Evolutionary conservation across 2,797 vertebrate species (phyloP).

Genomic region (Stomatorhinus walkeri): DNA sequence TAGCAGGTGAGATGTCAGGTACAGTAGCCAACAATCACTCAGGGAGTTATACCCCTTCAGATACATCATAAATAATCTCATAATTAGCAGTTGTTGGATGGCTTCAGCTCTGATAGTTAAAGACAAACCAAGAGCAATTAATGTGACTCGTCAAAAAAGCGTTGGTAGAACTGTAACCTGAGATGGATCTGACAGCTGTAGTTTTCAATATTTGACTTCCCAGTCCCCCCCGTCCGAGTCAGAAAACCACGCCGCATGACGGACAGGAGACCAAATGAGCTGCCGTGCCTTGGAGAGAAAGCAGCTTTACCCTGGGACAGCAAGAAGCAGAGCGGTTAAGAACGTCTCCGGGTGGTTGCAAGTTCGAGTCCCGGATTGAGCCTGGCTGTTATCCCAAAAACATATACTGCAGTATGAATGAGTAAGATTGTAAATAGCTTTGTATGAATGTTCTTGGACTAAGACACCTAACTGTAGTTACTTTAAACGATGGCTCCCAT

Average conservation of each 20-base stretch:
- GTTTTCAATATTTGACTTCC: background rate
- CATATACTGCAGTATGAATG: background rate
- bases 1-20: background rate
- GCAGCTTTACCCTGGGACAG: background rate
- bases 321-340: background rate
- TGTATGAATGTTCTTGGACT: background rate
- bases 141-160: background rate
- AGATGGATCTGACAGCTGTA: background rate
- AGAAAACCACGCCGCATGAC: constrained; percentile 58
- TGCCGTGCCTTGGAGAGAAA: background rate
- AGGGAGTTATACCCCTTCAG: background rate
- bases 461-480: background rate
- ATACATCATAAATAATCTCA: background rate
- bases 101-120: background rate
- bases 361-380: background rate
- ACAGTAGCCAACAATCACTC: background rate
- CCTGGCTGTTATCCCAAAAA: background rate
- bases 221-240: constrained; percentile 33
- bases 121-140: background rate
- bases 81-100: background rate
- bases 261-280: constrained; percentile 55
- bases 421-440: background rate
- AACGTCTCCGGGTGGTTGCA: background rate
- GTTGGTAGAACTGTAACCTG: background rate
- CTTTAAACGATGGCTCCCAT: background rate